Evolutionary conservation across 2,113 vertebrate genomes (phyloP), one percentile per base, ranked within the genome.

Genomic region (Bubalus kerabau): DNA sequence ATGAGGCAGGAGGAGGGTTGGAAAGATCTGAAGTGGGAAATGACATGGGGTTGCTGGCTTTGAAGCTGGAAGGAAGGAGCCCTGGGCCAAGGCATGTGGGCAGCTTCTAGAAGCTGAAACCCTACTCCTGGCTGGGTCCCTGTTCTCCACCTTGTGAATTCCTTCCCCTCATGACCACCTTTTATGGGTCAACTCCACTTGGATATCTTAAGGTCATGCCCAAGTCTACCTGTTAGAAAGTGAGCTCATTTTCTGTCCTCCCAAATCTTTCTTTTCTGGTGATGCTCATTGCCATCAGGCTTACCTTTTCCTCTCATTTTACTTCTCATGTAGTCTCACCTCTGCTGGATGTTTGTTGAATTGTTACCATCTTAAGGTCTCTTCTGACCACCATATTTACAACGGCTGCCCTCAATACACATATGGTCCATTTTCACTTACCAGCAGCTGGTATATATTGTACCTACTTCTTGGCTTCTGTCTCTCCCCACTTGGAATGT

Each of bases 361-460:
- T 26, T 17, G 13, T 74, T 30, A 30, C 5, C 6, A 0, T 52
- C 24, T 59, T 67, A 32, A n/a, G 3, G 23, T 17, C 16, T 7
- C 48, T 9, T 14, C 17, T 16, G 11, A 57, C n/a, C 78, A 14
- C 13, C 2, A 2, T 13, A 0, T 86, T 54, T 50, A n/a, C 57
- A 21, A 3, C 30, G 19, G 30, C 56, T 23, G 52, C 54, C 48
- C 8, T 2, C 1, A 19, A 32, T 26, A 36, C 23, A 13, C 0
- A 7, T 1, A 8, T 2, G 4, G 7, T 40, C 57, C 87, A 24
- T 43, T n/a, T 19, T 2, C 19, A 17, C 78, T 56, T 30, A 24
- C 2, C 12, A 24, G 11, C 54, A 32, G 23, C 54, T 28, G 32
- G 1, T 2, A 0, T 2, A 0, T 6, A 2, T 32, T 3, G 1